Conservation (phyloP, 2,888 invertebrate genomes). For the Neoaliturus tenellus region DNA sequence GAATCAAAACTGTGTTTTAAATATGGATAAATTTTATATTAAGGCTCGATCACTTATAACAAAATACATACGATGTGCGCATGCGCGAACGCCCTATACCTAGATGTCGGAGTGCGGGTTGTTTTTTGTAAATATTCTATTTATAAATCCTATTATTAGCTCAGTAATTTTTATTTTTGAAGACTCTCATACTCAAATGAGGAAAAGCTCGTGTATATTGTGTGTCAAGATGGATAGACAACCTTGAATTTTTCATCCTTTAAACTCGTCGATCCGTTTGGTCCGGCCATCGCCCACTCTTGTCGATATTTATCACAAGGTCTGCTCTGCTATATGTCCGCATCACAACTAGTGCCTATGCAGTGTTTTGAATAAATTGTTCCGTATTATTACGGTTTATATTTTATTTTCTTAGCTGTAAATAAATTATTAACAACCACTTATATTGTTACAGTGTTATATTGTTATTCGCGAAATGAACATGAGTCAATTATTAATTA, state of each 20-base stretch:
- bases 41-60: neutral
- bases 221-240: neutral
- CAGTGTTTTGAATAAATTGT: too few species aligned
- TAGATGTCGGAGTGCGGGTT: neutral
- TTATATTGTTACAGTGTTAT: too few species aligned
- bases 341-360: too few species aligned
- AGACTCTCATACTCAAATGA: neutral
- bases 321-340: neutral
- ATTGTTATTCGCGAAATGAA: too few species aligned
- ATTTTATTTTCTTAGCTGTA: too few species aligned
- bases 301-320: constrained; percentile 9
- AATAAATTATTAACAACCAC: too few species aligned
- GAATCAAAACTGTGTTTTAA: neutral
- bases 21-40: neutral
- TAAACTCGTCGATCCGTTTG: neutral
- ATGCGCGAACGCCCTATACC: constrained; percentile 25
- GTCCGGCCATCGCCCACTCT: constrained; percentile 20
- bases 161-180: neutral
- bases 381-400: too few species aligned
- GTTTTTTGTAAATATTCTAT: neutral
- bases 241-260: neutral
- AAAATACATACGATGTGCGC: neutral
- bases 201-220: neutral
- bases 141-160: neutral
- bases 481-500: too few species aligned